Evolutionary conservation across 2,888 invertebrate genomes (phyloP).

Genomic region (Criorhina ranunculi): DNA sequence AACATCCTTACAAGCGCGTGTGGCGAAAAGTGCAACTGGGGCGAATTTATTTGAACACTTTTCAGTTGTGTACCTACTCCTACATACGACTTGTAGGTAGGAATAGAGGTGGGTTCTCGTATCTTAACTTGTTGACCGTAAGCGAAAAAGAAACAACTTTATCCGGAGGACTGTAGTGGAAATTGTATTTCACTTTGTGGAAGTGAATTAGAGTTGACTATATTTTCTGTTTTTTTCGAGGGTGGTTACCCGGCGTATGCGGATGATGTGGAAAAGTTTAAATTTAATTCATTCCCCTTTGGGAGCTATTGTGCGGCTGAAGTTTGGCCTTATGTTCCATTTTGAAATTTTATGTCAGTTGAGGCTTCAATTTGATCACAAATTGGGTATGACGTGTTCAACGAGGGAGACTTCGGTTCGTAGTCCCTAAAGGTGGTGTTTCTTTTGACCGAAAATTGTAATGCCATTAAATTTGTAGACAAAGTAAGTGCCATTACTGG

Average conservation of each 20-base stretch:
- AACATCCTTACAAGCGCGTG: neutral
- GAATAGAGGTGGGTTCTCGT: neutral
- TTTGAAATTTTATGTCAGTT: neutral
- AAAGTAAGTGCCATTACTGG: too few relatives aligned
- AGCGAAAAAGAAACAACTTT: neutral
- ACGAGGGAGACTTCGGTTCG: neutral
- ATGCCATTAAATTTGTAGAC: too few relatives aligned
- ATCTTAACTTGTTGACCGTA: constrained; percentile 19
- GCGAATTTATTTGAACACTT: constrained; percentile 23
- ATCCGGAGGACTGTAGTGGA: neutral
- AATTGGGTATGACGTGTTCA: neutral
- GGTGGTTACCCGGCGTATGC: neutral
- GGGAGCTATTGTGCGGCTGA: neutral
- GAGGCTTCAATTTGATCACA: neutral
- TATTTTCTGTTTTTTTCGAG: too few relatives aligned
- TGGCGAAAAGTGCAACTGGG: constrained; percentile 29
- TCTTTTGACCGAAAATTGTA: too few relatives aligned
- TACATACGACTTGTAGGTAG: neutral
- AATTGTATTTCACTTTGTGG: constrained; percentile 7
- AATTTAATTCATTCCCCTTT: neutral
- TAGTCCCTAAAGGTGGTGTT: too few relatives aligned
- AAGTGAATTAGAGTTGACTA: constrained; percentile 7
- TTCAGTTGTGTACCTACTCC: neutral
- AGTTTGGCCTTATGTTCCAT: neutral
- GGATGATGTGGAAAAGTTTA: neutral